phyloP scores from a whole-genome alignment of 2,113 vertebrate genomes.

The Poeciliopsis occidentalis region DNA sequence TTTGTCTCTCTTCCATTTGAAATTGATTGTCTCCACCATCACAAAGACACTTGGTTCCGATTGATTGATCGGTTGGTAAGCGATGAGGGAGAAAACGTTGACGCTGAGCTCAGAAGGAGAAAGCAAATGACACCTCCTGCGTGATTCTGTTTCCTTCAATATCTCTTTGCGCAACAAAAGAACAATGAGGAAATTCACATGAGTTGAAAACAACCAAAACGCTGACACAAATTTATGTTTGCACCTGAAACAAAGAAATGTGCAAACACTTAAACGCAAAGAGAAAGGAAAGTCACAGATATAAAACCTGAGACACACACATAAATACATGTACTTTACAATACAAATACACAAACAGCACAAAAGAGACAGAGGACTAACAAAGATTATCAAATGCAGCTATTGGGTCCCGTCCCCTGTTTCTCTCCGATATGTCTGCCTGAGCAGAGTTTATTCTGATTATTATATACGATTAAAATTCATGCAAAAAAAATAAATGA shows the following conservation, averaged over 20 bases:
- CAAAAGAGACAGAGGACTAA: slow-evolving; percentile 48
- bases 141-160: slow-evolving; percentile 36
- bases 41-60: slow-evolving; percentile 88
- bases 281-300: slow-evolving; percentile 29
- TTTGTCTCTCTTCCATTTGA: slow-evolving; percentile 78
- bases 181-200: slow-evolving; percentile 39
- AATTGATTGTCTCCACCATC: slow-evolving; percentile 88
- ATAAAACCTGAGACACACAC: slow-evolving; percentile 51
- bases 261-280: slow-evolving; percentile 28
- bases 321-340: slow-evolving; percentile 55
- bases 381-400: slow-evolving; percentile 50
- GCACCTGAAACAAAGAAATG: slow-evolving; percentile 36
- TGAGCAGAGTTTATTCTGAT: slow-evolving; percentile 74
- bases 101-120: slow-evolving; percentile 56
- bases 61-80: slow-evolving; percentile 71
- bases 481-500: slow-evolving; percentile 79
- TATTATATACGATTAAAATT: slow-evolving; percentile 81
- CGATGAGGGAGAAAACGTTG: slow-evolving; percentile 77
- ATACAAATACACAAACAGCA: slow-evolving; percentile 64
- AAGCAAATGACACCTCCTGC: slow-evolving; percentile 67
- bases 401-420: slow-evolving; percentile 8
- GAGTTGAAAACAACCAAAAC: slow-evolving; percentile 3
- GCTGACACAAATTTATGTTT: slow-evolving; percentile 26
- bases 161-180: slow-evolving; percentile 37
- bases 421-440: slow-evolving; percentile 70